A percentile compares a stretch with the other conserved stretches of the same genome.
Evolutionary conservation across 2,113 vertebrate species (phyloP).

Genomic region (Talpa occidentalis): DNA sequence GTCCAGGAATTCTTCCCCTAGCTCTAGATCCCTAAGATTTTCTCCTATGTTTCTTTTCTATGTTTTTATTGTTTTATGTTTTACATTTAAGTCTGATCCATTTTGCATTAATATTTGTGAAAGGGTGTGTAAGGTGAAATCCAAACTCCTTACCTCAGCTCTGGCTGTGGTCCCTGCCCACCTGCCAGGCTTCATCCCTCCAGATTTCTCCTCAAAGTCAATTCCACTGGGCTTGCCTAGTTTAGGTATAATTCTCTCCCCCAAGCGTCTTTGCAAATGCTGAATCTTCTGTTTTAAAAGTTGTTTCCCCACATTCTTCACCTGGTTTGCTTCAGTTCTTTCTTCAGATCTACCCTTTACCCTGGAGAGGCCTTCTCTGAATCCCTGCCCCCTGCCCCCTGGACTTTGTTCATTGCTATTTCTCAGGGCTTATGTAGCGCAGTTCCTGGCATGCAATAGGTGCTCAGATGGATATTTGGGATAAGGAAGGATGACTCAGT

Average conservation of each 20-base stretch:
- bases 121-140: not conserved
- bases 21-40: not conserved
- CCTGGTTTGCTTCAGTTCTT: not conserved
- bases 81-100: not conserved
- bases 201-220: not conserved
- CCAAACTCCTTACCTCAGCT: not conserved
- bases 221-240: not conserved
- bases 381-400: not conserved
- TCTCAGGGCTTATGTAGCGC: not conserved
- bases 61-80: too few species aligned
- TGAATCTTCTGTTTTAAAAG: constrained; percentile 23
- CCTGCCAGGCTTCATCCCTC: not conserved
- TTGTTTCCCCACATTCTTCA: not conserved
- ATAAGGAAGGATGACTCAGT: not conserved
- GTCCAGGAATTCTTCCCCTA: not conserved
- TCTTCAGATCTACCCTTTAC: not conserved
- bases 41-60: not conserved
- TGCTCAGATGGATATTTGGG: not conserved
- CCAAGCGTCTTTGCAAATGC: not conserved
- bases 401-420: not conserved
- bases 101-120: not conserved
- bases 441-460: not conserved
- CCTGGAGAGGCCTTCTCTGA: not conserved
- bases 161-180: not conserved
- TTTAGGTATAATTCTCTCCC: not conserved